phyloP scores from a whole-genome alignment of 2,113 vertebrate genomes.

The Melanerpes aurifrons region DNA sequence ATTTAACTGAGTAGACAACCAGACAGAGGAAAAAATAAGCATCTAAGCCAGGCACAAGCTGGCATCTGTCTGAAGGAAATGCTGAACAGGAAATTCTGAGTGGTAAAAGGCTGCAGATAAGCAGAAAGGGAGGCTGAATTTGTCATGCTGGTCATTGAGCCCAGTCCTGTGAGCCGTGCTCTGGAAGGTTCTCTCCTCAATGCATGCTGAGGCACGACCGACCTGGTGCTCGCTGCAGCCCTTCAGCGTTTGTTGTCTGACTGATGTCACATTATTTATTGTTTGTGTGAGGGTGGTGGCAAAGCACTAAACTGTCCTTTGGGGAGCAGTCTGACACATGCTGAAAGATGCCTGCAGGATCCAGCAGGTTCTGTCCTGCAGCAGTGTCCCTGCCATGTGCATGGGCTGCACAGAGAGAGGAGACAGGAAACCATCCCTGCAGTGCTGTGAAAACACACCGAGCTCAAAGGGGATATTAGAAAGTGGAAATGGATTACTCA shows the following conservation, averaged over 20 bases:
- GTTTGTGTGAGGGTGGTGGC: not conserved
- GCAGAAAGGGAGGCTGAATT: not conserved
- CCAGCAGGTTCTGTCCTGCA: not conserved
- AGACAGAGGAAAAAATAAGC: not conserved
- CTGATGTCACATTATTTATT: slow-evolving; percentile 10
- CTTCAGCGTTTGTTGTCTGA: not conserved
- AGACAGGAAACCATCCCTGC: not conserved
- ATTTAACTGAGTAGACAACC: not conserved
- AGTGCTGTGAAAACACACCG: fast-evolving
- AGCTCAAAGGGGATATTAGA: not conserved
- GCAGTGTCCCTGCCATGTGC: fast-evolving
- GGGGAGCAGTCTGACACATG: not conserved
- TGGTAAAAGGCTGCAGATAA: not conserved
- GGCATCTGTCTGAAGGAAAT: slow-evolving; percentile 15
- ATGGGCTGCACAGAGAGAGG: fast-evolving
- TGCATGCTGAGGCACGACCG: not conserved
- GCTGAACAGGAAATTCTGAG: not conserved
- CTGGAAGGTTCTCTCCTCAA: not conserved
- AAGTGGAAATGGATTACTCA: not conserved
- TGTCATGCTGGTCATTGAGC: not conserved
- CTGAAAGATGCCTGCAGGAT: not conserved
- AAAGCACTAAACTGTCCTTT: not conserved
- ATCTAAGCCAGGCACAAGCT: not conserved
- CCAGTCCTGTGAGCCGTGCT: not conserved
- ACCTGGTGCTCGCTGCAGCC: not conserved